Conservation (phyloP, 2,113 vertebrate genomes). For the Eonycteris spelaea region DNA sequence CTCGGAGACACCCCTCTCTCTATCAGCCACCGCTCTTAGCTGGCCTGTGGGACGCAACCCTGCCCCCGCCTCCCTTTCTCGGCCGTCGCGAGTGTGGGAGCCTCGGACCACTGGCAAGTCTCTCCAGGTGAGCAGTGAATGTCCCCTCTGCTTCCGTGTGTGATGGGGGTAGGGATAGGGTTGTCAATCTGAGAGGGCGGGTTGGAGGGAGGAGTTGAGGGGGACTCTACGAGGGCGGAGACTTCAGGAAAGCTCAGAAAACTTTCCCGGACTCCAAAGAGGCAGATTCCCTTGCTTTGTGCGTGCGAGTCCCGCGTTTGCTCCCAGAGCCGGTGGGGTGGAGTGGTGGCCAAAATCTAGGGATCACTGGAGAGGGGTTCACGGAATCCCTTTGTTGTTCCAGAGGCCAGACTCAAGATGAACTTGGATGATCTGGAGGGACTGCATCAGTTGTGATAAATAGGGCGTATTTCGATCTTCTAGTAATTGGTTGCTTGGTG, state of each 20-base stretch:
- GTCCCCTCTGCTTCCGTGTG: accelerated
- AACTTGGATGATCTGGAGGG: neutral
- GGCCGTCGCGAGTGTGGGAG: neutral
- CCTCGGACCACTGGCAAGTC: neutral
- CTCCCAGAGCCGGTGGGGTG: neutral
- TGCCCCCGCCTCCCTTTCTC: neutral
- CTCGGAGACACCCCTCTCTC: neutral
- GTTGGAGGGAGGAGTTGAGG: slow-evolving; percentile 34
- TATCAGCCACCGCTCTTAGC: neutral
- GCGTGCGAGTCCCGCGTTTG: neutral
- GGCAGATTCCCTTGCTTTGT: neutral
- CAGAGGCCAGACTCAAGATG: neutral
- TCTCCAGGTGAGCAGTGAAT: slow-evolving; percentile 44
- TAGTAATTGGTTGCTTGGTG: neutral
- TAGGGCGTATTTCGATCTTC: accelerated
- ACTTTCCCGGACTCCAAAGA: neutral
- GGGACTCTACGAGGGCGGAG: slow-evolving; percentile 40
- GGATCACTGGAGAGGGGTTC: neutral
- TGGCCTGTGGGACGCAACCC: neutral
- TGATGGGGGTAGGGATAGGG: neutral
- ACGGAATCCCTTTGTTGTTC: neutral
- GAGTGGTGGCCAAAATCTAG: neutral
- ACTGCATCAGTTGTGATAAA: neutral
- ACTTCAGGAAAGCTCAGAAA: neutral
- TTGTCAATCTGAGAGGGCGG: neutral